phyloP scores from a whole-genome alignment of 1,140 invertebrate species.

The Neodiprion lecontei region DNA sequence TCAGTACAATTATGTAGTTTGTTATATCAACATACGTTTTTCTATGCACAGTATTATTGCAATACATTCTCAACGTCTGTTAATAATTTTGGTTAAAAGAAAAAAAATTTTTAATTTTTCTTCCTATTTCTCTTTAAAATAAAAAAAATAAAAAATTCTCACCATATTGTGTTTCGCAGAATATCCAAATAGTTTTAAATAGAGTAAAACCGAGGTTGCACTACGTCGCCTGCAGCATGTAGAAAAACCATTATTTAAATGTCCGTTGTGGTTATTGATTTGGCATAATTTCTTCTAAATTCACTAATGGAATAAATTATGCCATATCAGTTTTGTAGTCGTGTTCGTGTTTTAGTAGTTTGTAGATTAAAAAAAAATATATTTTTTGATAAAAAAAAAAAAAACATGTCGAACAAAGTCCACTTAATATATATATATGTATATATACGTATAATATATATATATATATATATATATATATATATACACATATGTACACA shows the following conservation, averaged over 20 bases:
- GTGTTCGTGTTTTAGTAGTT: constrained; percentile 51
- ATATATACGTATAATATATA: constrained; percentile 16
- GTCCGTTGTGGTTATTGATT: constrained; percentile 36
- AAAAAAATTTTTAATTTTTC: too few species aligned
- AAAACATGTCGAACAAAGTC: constrained; percentile 29
- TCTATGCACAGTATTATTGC: too few species aligned
- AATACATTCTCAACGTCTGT: too few species aligned
- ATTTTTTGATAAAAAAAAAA: constrained; percentile 32
- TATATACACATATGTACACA: constrained; percentile 27
- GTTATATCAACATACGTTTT: too few species aligned
- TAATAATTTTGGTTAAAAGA: too few species aligned
- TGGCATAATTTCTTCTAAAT: not conserved
- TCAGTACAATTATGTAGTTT: too few species aligned
- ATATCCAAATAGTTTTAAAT: not conserved
- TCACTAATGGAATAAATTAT: not conserved
- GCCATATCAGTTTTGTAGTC: constrained; percentile 40
- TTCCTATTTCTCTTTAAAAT: not conserved
- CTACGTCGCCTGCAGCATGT: constrained; percentile 56
- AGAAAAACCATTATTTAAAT: constrained; percentile 43
- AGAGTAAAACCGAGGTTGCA: constrained; percentile 41
- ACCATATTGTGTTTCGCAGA: not conserved
- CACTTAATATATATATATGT: constrained; percentile 25
- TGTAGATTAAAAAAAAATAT: constrained; percentile 38
- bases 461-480: constrained; percentile 28
- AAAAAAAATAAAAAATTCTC: not conserved